These are phyloP conservation scores for Dolichotis patagonum DNA, from an alignment of 2,113 vertebrate genomes.

Conservation along the genomic window DNA sequence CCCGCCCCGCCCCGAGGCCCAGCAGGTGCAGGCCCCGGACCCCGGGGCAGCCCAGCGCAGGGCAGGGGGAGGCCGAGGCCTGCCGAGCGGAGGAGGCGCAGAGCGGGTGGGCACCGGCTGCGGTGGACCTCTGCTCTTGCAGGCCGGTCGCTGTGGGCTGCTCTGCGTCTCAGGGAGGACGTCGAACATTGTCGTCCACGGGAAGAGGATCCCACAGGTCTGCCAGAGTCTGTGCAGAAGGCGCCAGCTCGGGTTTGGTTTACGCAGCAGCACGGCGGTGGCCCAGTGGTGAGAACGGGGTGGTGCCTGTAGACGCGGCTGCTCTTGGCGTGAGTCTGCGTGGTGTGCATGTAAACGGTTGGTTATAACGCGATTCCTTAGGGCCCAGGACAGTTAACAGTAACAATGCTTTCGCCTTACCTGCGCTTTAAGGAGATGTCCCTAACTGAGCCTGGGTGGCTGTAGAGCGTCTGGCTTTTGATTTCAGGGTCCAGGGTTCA, in stretches of 20 bases:
- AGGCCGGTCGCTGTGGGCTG: too few species aligned
- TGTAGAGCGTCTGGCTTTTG: slow-evolving; percentile 92
- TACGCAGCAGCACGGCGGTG: too few species aligned
- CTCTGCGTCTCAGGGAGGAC: neutral
- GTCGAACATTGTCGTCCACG: neutral
- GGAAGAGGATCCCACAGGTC: too few species aligned
- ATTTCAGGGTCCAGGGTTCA: slow-evolving; percentile 90
- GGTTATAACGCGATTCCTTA: neutral
- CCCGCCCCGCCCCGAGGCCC: too few species aligned
- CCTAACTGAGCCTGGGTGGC: slow-evolving; percentile 57
- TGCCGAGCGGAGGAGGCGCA: too few species aligned
- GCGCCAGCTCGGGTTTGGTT: neutral
- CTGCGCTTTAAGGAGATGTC: accelerated
- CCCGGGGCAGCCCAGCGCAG: too few species aligned
- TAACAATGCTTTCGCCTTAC: accelerated
- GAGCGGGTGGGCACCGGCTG: too few species aligned
- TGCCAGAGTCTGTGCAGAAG: too few species aligned
- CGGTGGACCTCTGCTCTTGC: too few species aligned
- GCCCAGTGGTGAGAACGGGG: neutral
- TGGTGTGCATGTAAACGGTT: accelerated
- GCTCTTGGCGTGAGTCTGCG: neutral
- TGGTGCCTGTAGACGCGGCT: neutral
- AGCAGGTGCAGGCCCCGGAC: too few species aligned
- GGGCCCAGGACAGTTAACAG: accelerated
- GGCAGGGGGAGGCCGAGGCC: too few species aligned